These are phyloP conservation scores for Lordiphosa stackelbergi DNA, from an alignment of 1,140 invertebrate genomes.

Conservation along the genomic window DNA sequence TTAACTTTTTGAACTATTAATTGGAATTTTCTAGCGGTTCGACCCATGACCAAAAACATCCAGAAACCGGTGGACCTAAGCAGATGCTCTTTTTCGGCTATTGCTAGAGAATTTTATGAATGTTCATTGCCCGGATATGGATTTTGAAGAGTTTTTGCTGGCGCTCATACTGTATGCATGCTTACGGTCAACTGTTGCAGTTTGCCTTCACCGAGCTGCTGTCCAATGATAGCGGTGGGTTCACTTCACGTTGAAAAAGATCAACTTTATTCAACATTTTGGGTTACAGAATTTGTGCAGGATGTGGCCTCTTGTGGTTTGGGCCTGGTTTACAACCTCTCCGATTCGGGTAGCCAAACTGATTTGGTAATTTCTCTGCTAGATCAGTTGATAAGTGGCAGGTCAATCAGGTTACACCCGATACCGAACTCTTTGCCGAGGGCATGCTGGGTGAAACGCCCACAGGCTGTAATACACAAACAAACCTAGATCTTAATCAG, in stretches of 20 bases:
- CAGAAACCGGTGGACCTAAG: no score
- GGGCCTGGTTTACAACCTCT: conserved; percentile 91
- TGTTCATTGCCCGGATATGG: conserved; percentile 78
- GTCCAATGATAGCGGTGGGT: conserved; percentile 91
- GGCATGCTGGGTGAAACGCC: conserved; percentile 90
- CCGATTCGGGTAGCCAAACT: conserved; percentile 83
- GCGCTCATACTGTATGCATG: conserved; percentile 89
- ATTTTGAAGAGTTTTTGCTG: conserved; percentile 83
- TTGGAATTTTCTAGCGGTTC: no score
- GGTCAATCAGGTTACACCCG: conserved; percentile 85
- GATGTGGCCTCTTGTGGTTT: conserved; percentile 94
- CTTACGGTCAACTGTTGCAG: conserved; percentile 87
- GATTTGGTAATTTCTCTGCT: conserved; percentile 87
- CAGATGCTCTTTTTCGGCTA: no score
- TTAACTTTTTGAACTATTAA: no score
- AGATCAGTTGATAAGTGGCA: conserved; percentile 90
- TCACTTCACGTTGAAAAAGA: background rate
- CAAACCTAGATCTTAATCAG: conserved; percentile 96
- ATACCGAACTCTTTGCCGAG: conserved; percentile 93
- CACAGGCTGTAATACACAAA: conserved; percentile 87
- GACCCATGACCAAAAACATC: no score
- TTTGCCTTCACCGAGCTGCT: conserved; percentile 91
- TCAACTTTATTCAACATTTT: background rate
- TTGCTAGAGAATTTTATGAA: conserved; percentile 81
- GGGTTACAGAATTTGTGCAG: conserved; percentile 85